Evolutionary conservation across 2,888 invertebrate genomes (phyloP), one percentile per base, ranked within the genome.

Genomic region (Eupelmus urozonus): DNA sequence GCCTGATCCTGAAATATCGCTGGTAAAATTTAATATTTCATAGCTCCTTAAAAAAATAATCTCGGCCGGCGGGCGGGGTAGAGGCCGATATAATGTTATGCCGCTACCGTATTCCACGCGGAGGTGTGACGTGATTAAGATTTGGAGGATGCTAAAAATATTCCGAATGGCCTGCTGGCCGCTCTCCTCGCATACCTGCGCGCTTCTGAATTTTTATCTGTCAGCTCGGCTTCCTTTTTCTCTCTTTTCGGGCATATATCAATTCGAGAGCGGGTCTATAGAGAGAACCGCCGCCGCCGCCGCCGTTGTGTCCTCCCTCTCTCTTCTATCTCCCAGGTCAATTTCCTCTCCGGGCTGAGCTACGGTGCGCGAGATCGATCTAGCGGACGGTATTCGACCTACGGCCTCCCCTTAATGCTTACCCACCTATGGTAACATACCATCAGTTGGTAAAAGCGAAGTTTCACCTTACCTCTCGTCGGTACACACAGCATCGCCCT

Each of bases 61-160:
- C 77, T 72, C 55, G 34, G 34, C 34, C 34, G 34, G 25, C 55
- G 71, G 69, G 80, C n/a, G n/a, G n/a, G n/a, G n/a, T n/a, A n/a
- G n/a, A n/a, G n/a, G n/a, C n/a, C n/a, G n/a, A n/a, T n/a, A 80
- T 80, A 80, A 80, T 80, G 80, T 76, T 73, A 76, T 79, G 75
- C 79, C 62, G 80, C 80, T 80, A 80, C 80, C 73, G 80, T 80
- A 76, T 80, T 80, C 80, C 80, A 80, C 80, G n/a, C n/a, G 29
- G 76, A 80, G 80, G 80, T 80, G 80, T 80, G 80, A 80, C 80
- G 76, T 74, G 76, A 80, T 80, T 80, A 80, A 76, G 80, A 80
- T 80, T 80, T 76, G 80, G 73, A 67, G 60, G 73, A 62, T 69
- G 80, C 80, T 76, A 80, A 80, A 80, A 80, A 80, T 76, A 76